Percentiles rank a stretch among this genome's conserved stretches.
Evolutionary conservation across 2,113 vertebrate genomes (phyloP).

Genomic region (Acinonyx jubatus): DNA sequence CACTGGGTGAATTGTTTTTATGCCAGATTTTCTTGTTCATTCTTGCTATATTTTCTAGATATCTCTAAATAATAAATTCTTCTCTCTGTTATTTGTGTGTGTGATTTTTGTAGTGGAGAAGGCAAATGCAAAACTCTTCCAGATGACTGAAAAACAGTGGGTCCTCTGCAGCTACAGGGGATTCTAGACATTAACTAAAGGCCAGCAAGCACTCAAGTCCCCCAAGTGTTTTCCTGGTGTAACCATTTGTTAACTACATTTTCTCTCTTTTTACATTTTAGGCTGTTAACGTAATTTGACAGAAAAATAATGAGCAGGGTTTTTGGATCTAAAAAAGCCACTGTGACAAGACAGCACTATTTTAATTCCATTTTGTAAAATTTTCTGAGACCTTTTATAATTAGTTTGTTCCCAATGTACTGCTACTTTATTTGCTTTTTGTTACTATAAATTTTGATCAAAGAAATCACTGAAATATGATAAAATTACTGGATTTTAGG

Average conservation of each 20-base stretch:
- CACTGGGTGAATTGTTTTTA: conserved; percentile 87
- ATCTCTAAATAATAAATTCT: conserved; percentile 97
- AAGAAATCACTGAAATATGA: conserved; percentile 72
- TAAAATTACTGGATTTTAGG: conserved; percentile 77
- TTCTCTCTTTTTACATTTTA: conserved; percentile 93
- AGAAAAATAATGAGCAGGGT: conserved; percentile 87
- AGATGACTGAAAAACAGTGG: conserved; percentile 97
- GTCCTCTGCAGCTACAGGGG: conserved; percentile 98
- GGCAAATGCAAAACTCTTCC: conserved; percentile 99
- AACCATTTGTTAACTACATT: conserved; percentile 93
- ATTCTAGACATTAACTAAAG: conserved; percentile 98
- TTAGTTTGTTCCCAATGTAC: conserved; percentile 83
- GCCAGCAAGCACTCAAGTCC: conserved; percentile 95
- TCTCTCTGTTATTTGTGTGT: conserved; percentile 99
- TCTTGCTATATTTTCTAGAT: conserved; percentile 91
- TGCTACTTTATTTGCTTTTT: conserved; percentile 83
- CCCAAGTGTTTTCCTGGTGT: conserved; percentile 94
- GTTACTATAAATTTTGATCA: conserved; percentile 73
- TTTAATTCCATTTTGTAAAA: conserved; percentile 86
- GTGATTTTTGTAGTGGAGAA: conserved; percentile 99
- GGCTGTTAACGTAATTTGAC: conserved; percentile 91
- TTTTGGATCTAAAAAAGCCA: conserved; percentile 86
- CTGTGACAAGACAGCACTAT: conserved; percentile 87
- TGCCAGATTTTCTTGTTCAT: conserved; percentile 88
- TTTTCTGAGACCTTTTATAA: conserved; percentile 85